Base-by-base conservation (phyloP, 2,888 invertebrate genomes). In the Apoda limacodes region DNA sequence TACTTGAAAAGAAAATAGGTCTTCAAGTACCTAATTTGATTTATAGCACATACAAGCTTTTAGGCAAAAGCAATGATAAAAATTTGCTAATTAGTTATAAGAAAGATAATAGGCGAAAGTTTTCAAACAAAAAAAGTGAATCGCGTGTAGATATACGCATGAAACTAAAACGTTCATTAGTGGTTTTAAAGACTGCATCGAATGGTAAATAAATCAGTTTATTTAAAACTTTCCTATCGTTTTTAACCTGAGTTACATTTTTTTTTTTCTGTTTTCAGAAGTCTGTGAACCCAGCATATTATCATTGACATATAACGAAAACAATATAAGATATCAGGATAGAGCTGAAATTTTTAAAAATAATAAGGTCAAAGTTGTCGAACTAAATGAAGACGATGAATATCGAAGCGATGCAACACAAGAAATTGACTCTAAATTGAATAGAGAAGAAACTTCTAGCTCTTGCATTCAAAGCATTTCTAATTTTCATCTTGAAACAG, bases 1-100 rank as follows among this genome's bases (percentile, higher is more conserved):
- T 74, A 36, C 48, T 78, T 10, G 68, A 72, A 41, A 75, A 71
- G 45, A 69, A 59, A 54, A 64, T 76, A 21, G 44, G 70, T 4
- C 37, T 76, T 5, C 65, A 74, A 52, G 52, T 78, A 9, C 78
- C 78, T 0, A 71, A 68, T 43, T 28, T 66, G 20, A 54, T 78
- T 24, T 53, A 55, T 25, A 68, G 67, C 3, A 58, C 72, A 1
- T 70, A 57, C 22, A 61, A 49, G 33, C 38, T 74, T 20, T 57
- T 69, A 25, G 65, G 60, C 31, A 62, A 67, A 41, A 52, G 46
- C 12, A 55, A 50, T 32, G 50, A 52, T 5, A 63, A 68, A 22
- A 71, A 68, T 39, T 38, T 75, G 9, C 48, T 70, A 6, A 62
- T 72, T 21, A 59, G 59, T 32, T 70, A 69, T 32, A 61, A 65